Conservation (phyloP, 2,888 invertebrate species). For the Rotaria socialis region DNA sequence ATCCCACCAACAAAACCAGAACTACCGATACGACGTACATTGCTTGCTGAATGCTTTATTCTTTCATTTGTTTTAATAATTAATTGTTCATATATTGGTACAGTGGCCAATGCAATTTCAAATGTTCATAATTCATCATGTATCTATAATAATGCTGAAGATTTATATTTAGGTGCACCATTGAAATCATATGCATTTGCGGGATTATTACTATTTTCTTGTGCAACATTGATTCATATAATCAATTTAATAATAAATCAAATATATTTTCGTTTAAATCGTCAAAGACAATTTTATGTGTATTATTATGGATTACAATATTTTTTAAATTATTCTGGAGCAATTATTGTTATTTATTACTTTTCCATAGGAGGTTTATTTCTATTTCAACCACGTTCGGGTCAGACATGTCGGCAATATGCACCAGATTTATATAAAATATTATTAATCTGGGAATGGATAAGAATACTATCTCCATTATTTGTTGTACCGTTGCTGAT, state of each 20-base stretch:
- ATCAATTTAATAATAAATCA: slow-evolving; percentile 12
- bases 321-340: background rate
- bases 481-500: background rate
- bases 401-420: background rate
- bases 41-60: background rate
- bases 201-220: background rate
- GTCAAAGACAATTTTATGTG: background rate
- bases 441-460: slow-evolving; percentile 19
- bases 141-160: background rate
- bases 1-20: background rate
- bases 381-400: slow-evolving; percentile 14
- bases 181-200: slow-evolving; percentile 13
- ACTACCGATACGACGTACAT: slow-evolving; percentile 12
- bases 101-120: background rate
- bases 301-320: slow-evolving; percentile 6
- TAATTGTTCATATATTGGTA: slow-evolving; percentile 6
- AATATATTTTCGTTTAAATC: background rate
- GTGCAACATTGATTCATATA: background rate
- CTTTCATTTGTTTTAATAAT: background rate
- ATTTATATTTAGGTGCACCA: slow-evolving; percentile 15
- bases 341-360: slow-evolving; percentile 26
- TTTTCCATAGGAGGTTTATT: background rate
- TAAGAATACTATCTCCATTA: background rate
- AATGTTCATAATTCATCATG: background rate
- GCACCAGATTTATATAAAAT: slow-evolving; percentile 20